Base-by-base conservation (phyloP, 2,888 invertebrate species). In the Bellardia bayeri region DNA sequence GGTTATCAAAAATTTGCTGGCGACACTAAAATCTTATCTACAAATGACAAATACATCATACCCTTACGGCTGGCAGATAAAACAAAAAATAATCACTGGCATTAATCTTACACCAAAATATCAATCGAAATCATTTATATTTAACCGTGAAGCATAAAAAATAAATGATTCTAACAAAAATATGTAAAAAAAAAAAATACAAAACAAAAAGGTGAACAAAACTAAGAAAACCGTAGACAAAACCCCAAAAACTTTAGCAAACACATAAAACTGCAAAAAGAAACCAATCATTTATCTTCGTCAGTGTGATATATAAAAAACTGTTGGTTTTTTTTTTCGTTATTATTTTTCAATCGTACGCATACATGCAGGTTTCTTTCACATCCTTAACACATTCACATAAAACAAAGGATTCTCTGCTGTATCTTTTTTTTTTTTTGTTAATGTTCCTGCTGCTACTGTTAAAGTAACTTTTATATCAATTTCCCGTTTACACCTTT, bases 401-500 rank as follows among this genome's bases (percentile, higher is more conserved):
- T 23, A 56, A 72, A 76, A 72, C 75, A 81, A 81, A 78, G 72
- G 61, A 58, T 64, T 61, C 56, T 30, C 63, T 42, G 68, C 45
- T 75, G 66, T 45, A 76, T 6, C 54, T 33, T 23, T 30, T 76
- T 51, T 64, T 14, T 45, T 71, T 54, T 13, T 58, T 23, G 23
- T 23, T 40, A 37, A 16, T 9, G 63, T 58, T 45, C 11, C 69
- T 40, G 23, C 16, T 61, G 66, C 7, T 11, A 7, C 33, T 64
- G 72, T 61, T 76, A 72, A 58, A 58, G 58, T 76, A 72, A 83
- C 72, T 80, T 81, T 71, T 81, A 61, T 78, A 84, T 84, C 80
- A 84, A 84, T 87, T 84, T 84, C 76, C 83, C 86, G 66, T 81
- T 86, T 71, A 81, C 80, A 84, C 76, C 84, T 80, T 83, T 81